phyloP scores from a whole-genome alignment of 2,113 vertebrate genomes.

The Collichthys lucidus region DNA sequence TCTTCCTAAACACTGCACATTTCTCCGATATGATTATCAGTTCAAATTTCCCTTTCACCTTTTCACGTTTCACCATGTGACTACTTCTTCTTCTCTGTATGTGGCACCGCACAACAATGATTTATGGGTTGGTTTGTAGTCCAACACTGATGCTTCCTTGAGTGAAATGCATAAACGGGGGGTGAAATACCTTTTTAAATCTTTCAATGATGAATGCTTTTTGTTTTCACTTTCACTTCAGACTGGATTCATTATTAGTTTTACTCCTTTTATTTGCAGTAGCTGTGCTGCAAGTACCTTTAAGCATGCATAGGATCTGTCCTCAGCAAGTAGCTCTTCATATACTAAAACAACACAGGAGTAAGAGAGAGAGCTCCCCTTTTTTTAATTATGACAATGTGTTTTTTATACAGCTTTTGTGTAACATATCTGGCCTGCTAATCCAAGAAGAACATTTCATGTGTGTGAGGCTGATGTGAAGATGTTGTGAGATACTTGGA shows the following conservation, averaged over 20 bases:
- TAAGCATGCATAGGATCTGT: conserved; percentile 38
- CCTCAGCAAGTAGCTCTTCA: conserved; percentile 24
- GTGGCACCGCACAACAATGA: conserved; percentile 22
- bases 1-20: not conserved
- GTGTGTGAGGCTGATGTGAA: conserved; percentile 46
- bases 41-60: conserved; percentile 16
- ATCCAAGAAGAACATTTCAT: conserved; percentile 23
- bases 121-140: conserved; percentile 12
- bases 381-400: conserved; percentile 10
- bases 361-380: conserved; percentile 43
- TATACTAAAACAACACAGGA: conserved; percentile 2
- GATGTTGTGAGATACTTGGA: conserved; percentile 16
- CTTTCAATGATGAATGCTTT: conserved; percentile 30
- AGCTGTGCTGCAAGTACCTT: conserved; percentile 16
- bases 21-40: not conserved
- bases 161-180: conserved; percentile 5
- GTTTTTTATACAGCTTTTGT: conserved; percentile 50
- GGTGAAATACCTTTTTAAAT: conserved; percentile 49
- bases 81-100: not conserved
- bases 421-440: conserved; percentile 23
- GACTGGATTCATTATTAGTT: conserved; percentile 7
- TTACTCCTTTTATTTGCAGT: conserved; percentile 12
- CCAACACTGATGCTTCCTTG: conserved; percentile 17
- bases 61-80: conserved; percentile 2
- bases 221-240: not conserved